Percentiles rank a stretch among this genome's conserved stretches.
phyloP scores from a whole-genome alignment of 2,797 vertebrate species.

The Sciurus carolinensis region DNA sequence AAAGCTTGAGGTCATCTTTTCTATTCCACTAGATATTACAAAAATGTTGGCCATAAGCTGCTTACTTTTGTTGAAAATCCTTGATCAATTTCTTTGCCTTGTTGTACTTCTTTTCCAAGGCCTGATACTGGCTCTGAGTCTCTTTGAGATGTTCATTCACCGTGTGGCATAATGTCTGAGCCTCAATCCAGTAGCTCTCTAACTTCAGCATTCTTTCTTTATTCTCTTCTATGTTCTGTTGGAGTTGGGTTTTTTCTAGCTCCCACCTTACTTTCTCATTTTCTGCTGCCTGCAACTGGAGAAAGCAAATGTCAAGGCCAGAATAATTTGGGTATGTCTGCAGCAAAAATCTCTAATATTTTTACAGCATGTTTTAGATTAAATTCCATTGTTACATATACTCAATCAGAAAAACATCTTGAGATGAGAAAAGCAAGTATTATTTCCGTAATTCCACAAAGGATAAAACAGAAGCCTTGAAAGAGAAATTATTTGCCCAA shows the following conservation, averaged over 20 bases:
- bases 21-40: neutral
- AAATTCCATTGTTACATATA: neutral
- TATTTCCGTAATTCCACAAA: constrained; percentile 47
- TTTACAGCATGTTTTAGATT: neutral
- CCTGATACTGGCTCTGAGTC: constrained; percentile 97
- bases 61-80: constrained; percentile 99
- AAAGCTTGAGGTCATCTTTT: neutral
- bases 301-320: constrained; percentile 75
- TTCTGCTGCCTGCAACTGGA: constrained; percentile 95
- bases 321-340: constrained; percentile 12
- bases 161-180: constrained; percentile 97
- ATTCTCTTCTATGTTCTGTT: constrained; percentile 99
- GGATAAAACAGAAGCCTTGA: neutral
- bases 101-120: constrained; percentile 99
- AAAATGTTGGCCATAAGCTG: neutral
- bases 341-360: neutral
- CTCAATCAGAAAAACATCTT: neutral
- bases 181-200: constrained; percentile 99
- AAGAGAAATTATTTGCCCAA: constrained; percentile 41
- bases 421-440: constrained; percentile 19
- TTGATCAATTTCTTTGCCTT: constrained; percentile 99
- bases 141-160: constrained; percentile 99
- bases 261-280: constrained; percentile 99
- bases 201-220: constrained; percentile 99
- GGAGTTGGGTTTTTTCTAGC: constrained; percentile 96